phyloP scores from a whole-genome alignment of 2,888 invertebrate genomes.

The Prosopocoilus inquinatus region DNA sequence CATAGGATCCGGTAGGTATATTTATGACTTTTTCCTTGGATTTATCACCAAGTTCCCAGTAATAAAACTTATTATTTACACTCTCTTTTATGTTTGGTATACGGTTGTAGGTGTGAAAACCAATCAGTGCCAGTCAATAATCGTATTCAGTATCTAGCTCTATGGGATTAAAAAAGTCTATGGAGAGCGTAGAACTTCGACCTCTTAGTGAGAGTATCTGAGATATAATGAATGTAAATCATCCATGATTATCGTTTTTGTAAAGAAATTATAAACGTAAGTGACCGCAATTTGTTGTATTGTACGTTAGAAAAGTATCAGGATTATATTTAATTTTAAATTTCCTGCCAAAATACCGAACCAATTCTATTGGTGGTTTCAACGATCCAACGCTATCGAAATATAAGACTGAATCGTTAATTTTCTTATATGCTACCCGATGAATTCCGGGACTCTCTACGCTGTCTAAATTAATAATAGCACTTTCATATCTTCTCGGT shows the following conservation, averaged over 20 bases:
- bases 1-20: constrained; percentile 38
- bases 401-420: constrained; percentile 32
- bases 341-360: constrained; percentile 31
- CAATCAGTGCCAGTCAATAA: constrained; percentile 36
- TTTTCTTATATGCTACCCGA: constrained; percentile 39
- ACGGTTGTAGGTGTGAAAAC: constrained; percentile 37
- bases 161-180: constrained; percentile 32
- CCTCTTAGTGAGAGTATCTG: constrained; percentile 35
- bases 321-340: constrained; percentile 32
- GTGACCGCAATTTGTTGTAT: constrained; percentile 36
- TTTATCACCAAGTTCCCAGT: constrained; percentile 11
- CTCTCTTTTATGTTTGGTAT: constrained; percentile 40
- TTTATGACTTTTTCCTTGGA: constrained; percentile 9
- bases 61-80: constrained; percentile 37
- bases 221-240: constrained; percentile 26
- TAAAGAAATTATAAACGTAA: constrained; percentile 34
- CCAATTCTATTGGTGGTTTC: constrained; percentile 34
- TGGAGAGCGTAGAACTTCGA: constrained; percentile 26
- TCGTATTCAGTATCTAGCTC: constrained; percentile 28
- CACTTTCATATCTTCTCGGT: constrained; percentile 26
- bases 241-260: constrained; percentile 1
- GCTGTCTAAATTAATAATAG: constrained; percentile 32
- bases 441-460: constrained; percentile 32
- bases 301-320: constrained; percentile 31
- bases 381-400: constrained; percentile 42